Evolutionary conservation across 2,113 vertebrate genomes (phyloP), one percentile per base, ranked within the genome.

Genomic region (Ammodramus savannarum): DNA sequence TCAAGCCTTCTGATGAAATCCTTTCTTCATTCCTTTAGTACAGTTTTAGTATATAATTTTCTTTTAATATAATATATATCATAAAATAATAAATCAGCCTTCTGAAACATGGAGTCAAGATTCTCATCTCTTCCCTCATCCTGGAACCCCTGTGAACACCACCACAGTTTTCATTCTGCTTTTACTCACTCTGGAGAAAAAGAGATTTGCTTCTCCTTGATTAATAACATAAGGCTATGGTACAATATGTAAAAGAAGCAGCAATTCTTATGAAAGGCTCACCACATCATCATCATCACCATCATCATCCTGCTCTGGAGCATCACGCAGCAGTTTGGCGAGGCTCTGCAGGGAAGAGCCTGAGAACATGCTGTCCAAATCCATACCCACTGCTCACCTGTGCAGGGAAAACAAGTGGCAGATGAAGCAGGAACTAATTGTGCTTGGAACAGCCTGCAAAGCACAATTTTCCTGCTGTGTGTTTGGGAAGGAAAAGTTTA

Each of bases 341-440:
- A 99, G 98, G 13, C 97, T 97, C 94, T 97, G 96, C 8, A 99
- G 75, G 43, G 88, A 94, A 11, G 97, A 95, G 17, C 82, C 51
- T 1, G 98, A 98, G 49, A 97, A 97, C 57, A 97, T 1, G 32
- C 44, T 67, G 13, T 98, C 98, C 98, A 98, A 73, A 72, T 23
- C 43, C 58, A 94, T 41, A 8, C 3, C 16, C 29, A 15, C 46
- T 14, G 38, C 38, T 93, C 41, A 83, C 72, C 92, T 95, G 1
- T 1, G 13, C 16, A 61, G 38, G 41, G 43, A 51, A 79, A 90
- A 52, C 16, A 67, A 65, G 43, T 17, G 48, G 27, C 43, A 79
- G 58, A 2, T 44, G 39, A 76, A 49, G 22, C 16, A 34, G 25
- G 8, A 86, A 32, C 3, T 38, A 36, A 11, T 11, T 7, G 21